A percentile compares a stretch with the other conserved stretches of the same genome.
These are phyloP conservation scores for Triplophysa yarkandensis DNA, from an alignment of 2,797 vertebrate species.

Conservation along the genomic window DNA sequence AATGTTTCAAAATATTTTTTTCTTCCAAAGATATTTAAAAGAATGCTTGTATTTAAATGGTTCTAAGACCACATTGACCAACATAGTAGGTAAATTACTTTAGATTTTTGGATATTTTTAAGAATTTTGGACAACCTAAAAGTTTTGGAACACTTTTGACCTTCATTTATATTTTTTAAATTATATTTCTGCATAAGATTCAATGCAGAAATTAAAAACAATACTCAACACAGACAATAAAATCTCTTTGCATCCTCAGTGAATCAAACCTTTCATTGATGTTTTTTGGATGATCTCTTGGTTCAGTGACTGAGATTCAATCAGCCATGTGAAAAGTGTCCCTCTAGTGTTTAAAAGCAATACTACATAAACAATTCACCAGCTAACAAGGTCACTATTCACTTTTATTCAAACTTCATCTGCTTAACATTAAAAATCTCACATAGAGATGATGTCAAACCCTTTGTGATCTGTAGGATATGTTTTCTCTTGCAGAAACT, in stretches of 20 bases:
- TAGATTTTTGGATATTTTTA: too few relatives aligned
- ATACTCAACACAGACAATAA: background rate
- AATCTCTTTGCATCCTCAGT: background rate
- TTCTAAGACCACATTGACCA: too few relatives aligned
- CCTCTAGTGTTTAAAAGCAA: slow-evolving; percentile 53
- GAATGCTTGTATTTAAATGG: too few relatives aligned
- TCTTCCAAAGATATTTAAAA: too few relatives aligned
- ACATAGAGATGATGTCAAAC: slow-evolving; percentile 15
- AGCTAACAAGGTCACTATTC: background rate
- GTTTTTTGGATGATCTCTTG: background rate
- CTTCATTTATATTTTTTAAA: too few relatives aligned
- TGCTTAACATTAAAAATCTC: background rate
- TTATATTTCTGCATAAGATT: too few relatives aligned
- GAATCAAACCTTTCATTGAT: background rate
- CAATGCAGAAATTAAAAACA: too few relatives aligned
- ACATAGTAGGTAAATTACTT: too few relatives aligned
- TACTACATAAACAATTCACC: slow-evolving; percentile 42
- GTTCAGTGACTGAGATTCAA: background rate
- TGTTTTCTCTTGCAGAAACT: background rate
- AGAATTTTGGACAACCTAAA: too few relatives aligned
- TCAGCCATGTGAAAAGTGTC: slow-evolving; percentile 41
- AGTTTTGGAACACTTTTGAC: too few relatives aligned
- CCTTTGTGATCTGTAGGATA: background rate
- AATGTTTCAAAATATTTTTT: too few relatives aligned
- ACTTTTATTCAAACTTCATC: background rate